These are phyloP conservation scores for Okapia johnstoni DNA, from an alignment of 2,113 vertebrate genomes.

Conservation along the genomic window DNA sequence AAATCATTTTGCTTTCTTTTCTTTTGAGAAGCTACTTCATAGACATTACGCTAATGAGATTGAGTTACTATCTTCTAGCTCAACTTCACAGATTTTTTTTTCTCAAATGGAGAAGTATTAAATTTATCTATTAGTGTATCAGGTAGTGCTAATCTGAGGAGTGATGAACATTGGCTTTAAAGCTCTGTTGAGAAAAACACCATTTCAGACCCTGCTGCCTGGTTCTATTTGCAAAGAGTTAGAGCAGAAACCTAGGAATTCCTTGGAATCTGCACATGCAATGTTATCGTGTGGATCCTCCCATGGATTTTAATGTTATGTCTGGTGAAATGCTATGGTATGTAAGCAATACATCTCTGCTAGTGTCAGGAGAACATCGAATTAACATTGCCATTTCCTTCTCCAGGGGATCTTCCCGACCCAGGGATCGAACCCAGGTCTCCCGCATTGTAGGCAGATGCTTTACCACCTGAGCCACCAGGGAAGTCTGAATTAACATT, in stretches of 20 bases:
- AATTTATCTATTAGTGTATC: neutral
- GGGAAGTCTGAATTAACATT: neutral
- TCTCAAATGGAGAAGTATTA: neutral
- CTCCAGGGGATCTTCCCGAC: no score
- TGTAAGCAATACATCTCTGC: neutral
- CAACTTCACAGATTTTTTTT: slow-evolving; percentile 3
- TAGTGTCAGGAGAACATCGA: neutral
- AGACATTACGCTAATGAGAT: rapidly evolving
- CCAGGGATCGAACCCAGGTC: no score
- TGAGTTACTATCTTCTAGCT: neutral
- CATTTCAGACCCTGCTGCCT: neutral
- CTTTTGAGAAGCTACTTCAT: neutral
- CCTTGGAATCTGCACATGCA: neutral
- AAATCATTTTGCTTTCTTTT: neutral
- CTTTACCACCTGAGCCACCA: no score
- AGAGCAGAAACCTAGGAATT: neutral
- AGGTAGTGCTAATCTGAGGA: neutral
- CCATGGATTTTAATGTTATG: neutral
- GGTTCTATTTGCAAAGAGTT: neutral
- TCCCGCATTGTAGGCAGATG: no score
- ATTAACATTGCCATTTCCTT: neutral
- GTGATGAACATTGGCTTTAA: neutral
- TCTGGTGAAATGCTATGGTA: neutral
- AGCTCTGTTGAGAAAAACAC: neutral
- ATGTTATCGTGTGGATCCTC: neutral